These are phyloP conservation scores for Drosophila kikkawai DNA, from an alignment of 1,140 invertebrate species.

Conservation along the genomic window DNA sequence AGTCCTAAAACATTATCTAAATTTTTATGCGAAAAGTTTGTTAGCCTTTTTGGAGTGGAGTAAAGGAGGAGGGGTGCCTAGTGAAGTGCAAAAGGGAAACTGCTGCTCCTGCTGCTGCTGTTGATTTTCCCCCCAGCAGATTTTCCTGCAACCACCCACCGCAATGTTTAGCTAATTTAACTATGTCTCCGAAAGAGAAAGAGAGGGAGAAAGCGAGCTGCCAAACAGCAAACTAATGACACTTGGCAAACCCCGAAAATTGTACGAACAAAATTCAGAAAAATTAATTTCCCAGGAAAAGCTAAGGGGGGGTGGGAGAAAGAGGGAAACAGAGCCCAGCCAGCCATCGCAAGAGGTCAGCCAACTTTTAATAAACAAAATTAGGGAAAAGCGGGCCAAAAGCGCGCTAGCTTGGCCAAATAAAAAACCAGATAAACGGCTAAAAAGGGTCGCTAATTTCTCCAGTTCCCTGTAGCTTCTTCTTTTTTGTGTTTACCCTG, in stretches of 20 bases:
- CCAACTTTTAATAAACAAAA: conserved; percentile 82
- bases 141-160: conserved; percentile 47
- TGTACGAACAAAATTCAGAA: conserved; percentile 49
- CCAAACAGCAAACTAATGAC: conserved; percentile 79
- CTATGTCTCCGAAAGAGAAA: conserved; percentile 57
- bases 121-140: conserved; percentile 18
- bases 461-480: conserved; percentile 2
- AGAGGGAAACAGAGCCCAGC: not conserved
- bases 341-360: conserved; percentile 51
- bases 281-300: conserved; percentile 68
- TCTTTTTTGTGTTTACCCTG: not conserved
- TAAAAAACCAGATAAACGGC: conserved; percentile 76
- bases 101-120: conserved; percentile 23
- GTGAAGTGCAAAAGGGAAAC: conserved; percentile 75
- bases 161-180: conserved; percentile 82
- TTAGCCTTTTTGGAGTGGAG: conserved; percentile 19
- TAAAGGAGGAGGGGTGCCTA: conserved; percentile 26
- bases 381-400: conserved; percentile 53
- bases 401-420: conserved; percentile 59
- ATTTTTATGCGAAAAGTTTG: conserved; percentile 80
- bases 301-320: too few species aligned
- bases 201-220: conserved; percentile 30
- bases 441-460: conserved; percentile 66
- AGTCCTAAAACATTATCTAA: conserved; percentile 67
- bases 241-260: conserved; percentile 66